These are phyloP conservation scores for Sylvilagus bachmani DNA, from an alignment of 2,113 vertebrate species.

Conservation along the genomic window DNA sequence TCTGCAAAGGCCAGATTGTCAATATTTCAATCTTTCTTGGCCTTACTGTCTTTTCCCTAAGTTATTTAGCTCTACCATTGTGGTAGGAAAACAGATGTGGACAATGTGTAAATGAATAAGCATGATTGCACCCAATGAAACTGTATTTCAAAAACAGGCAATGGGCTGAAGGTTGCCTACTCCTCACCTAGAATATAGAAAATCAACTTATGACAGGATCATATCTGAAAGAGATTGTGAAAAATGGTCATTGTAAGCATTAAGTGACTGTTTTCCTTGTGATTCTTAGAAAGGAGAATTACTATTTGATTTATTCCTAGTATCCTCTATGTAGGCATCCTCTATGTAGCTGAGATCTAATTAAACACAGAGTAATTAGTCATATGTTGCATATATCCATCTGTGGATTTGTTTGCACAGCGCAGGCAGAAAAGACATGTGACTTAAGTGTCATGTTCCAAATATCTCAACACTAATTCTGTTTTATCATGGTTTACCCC, in stretches of 20 bases:
- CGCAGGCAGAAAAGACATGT: not conserved
- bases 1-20: not conserved
- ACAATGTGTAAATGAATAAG: not conserved
- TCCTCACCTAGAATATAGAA: not conserved
- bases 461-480: not conserved
- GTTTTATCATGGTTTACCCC: not conserved
- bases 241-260: not conserved
- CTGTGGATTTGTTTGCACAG: not conserved
- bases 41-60: not conserved
- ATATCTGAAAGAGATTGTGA: not conserved
- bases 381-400: not conserved
- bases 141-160: not conserved
- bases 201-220: not conserved
- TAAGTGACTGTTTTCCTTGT: not conserved
- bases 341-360: not conserved
- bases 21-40: not conserved
- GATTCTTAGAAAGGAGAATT: not conserved
- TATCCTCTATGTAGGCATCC: not conserved
- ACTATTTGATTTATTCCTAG: not conserved
- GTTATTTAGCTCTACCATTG: not conserved
- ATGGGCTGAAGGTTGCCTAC: not conserved
- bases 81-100: not conserved
- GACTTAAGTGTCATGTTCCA: not conserved
- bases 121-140: not conserved
- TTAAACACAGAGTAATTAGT: not conserved